Evolutionary conservation across 2,888 invertebrate genomes (phyloP).

Genomic region (Euzetes globulus): DNA sequence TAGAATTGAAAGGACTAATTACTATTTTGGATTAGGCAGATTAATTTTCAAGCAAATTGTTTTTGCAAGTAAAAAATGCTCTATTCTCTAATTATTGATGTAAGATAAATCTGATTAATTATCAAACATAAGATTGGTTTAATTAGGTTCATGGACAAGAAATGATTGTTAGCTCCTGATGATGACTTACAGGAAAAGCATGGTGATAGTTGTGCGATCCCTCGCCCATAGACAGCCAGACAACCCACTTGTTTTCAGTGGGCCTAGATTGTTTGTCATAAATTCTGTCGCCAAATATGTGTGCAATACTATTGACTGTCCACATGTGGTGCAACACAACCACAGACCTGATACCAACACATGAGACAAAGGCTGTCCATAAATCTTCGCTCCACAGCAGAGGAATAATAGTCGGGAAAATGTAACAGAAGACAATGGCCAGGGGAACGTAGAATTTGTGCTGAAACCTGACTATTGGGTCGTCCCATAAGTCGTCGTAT

Average conservation of each 20-base stretch:
- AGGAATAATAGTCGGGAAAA: conserved; percentile 14
- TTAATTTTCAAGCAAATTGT: too few relatives aligned
- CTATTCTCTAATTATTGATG: too few relatives aligned
- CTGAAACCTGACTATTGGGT: conserved; percentile 25
- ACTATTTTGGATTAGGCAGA: too few relatives aligned
- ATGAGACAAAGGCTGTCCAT: not conserved
- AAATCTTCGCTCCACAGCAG: conserved; percentile 26
- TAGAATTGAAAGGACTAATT: too few relatives aligned
- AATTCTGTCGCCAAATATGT: conserved; percentile 27
- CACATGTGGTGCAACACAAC: conserved; percentile 34
- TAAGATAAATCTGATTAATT: too few relatives aligned
- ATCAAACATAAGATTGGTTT: too few relatives aligned
- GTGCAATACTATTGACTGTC: conserved; percentile 33
- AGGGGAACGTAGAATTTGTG: conserved; percentile 32
- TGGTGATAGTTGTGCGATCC: conserved; percentile 49
- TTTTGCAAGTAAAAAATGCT: too few relatives aligned
- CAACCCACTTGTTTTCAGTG: conserved; percentile 47
- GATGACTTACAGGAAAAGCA: conserved; percentile 41
- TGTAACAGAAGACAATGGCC: not conserved
- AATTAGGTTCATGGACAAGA: too few relatives aligned
- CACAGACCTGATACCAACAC: not conserved
- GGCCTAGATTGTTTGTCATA: too few relatives aligned
- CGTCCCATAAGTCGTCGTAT: conserved; percentile 1
- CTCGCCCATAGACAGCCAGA: conserved; percentile 42
- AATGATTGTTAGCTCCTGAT: too few relatives aligned